These are phyloP conservation scores for Brotula barbata DNA, from an alignment of 2,797 vertebrate species.

Conservation along the genomic window DNA sequence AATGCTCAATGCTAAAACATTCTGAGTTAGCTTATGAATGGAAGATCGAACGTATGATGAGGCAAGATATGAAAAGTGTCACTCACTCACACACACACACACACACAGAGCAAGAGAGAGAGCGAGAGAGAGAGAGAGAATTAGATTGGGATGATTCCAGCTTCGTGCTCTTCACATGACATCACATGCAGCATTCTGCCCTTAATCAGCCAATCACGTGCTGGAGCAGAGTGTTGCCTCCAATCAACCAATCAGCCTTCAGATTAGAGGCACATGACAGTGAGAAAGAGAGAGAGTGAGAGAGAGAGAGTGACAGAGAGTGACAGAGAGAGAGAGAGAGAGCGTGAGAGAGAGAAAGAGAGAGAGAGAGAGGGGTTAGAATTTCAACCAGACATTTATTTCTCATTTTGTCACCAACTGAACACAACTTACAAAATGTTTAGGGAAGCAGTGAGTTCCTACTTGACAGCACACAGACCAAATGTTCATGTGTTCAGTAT, in stretches of 20 bases:
- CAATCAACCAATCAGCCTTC: constrained; percentile 64
- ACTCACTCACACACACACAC: too few species aligned
- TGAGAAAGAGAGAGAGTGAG: constrained; percentile 1
- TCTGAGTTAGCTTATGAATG: too few species aligned
- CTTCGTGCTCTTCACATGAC: constrained; percentile 55
- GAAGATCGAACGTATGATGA: too few species aligned
- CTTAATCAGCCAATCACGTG: constrained; percentile 57
- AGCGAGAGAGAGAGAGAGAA: not conserved
- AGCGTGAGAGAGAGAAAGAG: not conserved
- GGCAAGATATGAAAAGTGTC: too few species aligned
- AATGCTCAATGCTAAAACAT: too few species aligned
- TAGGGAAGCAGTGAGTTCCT: too few species aligned
- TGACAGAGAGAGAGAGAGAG: not conserved
- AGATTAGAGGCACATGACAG: constrained; percentile 42
- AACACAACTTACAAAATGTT: too few species aligned
- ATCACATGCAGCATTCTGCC: constrained; percentile 38
- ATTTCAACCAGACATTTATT: not conserved
- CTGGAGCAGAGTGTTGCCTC: constrained; percentile 41
- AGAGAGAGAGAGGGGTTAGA: too few species aligned
- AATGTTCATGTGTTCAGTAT: too few species aligned
- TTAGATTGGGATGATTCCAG: constrained; percentile 46
- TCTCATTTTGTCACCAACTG: too few species aligned
- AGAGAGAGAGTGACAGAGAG: not conserved
- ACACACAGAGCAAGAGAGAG: too few species aligned
- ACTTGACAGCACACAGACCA: too few species aligned